Conservation (phyloP, 92 coral and sea anemone species). For the Zoanthus sansibaricus region DNA sequence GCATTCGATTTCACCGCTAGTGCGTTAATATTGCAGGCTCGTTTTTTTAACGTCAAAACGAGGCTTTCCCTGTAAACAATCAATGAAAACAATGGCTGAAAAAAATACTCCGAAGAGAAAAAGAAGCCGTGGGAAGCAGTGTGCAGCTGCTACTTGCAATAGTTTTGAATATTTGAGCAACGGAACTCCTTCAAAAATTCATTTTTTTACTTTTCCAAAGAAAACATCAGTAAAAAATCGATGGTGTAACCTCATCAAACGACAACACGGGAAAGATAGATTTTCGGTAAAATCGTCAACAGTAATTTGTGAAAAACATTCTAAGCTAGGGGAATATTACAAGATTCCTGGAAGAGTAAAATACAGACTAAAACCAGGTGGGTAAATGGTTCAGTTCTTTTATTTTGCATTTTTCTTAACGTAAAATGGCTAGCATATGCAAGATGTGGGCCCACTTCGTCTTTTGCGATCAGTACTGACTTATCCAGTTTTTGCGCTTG, state of each 20-base stretch:
- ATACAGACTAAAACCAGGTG: background rate
- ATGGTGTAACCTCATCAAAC: constrained; percentile 2
- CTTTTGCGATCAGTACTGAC: background rate
- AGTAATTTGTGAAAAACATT: constrained; percentile 14
- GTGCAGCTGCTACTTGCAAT: constrained; percentile 6
- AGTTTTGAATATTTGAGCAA: constrained; percentile 8
- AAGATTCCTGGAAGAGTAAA: background rate
- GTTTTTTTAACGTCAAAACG: background rate
- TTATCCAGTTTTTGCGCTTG: background rate
- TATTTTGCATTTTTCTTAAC: background rate
- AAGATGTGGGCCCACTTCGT: background rate
- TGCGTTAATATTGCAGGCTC: constrained; percentile 1
- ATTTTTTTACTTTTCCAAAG: background rate
- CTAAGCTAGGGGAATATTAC: background rate
- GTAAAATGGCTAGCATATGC: background rate
- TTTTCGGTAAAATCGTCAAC: background rate
- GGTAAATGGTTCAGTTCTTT: background rate
- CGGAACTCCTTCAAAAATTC: background rate
- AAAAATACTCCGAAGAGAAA: background rate
- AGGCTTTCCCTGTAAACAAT: constrained; percentile 7
- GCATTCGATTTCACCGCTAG: background rate
- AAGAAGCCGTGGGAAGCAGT: background rate
- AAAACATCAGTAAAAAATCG: background rate
- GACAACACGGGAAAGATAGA: background rate
- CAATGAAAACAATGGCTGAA: background rate